These are phyloP conservation scores for Eonycteris spelaea DNA, from an alignment of 2,113 vertebrate genomes.

Conservation along the genomic window DNA sequence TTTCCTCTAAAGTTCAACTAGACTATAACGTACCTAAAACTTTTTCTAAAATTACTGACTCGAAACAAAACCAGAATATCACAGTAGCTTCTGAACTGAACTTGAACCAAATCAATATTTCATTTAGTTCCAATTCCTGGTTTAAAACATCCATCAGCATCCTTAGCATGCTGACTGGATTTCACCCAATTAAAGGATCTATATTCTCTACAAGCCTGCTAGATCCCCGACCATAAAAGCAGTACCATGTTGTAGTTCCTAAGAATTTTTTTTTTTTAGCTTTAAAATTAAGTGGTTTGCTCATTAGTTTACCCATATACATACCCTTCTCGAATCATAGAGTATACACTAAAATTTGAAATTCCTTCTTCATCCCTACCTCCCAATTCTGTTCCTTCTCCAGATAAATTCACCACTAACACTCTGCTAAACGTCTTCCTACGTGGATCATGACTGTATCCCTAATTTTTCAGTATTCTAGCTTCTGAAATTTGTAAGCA, in stretches of 20 bases:
- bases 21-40: not conserved
- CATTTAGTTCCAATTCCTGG: constrained; percentile 31
- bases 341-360: not conserved
- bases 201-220: constrained; percentile 3
- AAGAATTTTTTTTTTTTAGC: not conserved
- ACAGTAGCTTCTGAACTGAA: constrained; percentile 51
- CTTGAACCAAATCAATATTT: constrained; percentile 60
- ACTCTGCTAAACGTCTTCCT: not conserved
- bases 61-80: constrained; percentile 55
- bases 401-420: not conserved
- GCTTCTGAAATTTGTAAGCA: not conserved
- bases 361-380: not conserved
- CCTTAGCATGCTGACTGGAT: not conserved
- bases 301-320: not conserved
- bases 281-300: not conserved
- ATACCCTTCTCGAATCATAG: not conserved
- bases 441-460: not conserved
- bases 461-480: not conserved
- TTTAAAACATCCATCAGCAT: constrained; percentile 44
- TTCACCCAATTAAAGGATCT: constrained; percentile 35
- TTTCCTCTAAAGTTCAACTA: not conserved
- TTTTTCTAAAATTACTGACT: constrained; percentile 54
- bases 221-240: not conserved
- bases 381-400: not conserved
- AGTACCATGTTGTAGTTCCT: not conserved